A percentile compares a stretch with the other conserved stretches of the same genome.
phyloP scores from a whole-genome alignment of 2,797 vertebrate species.

The Clarias pachynema region DNA sequence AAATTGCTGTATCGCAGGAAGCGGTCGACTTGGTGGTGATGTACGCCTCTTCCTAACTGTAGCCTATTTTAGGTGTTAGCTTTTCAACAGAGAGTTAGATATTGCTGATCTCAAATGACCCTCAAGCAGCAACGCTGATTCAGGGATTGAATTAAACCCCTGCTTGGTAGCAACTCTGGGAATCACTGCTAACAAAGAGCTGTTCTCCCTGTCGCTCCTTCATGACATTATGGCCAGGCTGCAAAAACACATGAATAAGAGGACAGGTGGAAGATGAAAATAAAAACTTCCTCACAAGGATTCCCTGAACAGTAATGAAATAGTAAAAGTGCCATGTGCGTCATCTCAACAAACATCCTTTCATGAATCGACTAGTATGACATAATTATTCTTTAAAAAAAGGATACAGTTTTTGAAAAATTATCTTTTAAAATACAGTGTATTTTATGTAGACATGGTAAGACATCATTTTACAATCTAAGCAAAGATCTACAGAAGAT shows the following conservation, averaged over 20 bases:
- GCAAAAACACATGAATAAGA: not conserved
- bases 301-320: constrained; percentile 62
- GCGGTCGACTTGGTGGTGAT: constrained; percentile 31
- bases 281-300: not conserved
- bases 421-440: not conserved
- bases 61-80: constrained; percentile 46
- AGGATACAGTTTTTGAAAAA: not conserved
- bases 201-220: constrained; percentile 9
- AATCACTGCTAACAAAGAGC: constrained; percentile 40
- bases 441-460: not conserved
- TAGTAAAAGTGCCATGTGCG: not conserved
- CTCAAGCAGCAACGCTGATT: constrained; percentile 42
- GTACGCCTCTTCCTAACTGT: constrained; percentile 20
- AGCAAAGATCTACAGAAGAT: not conserved
- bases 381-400: not conserved
- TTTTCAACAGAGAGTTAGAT: constrained; percentile 46
- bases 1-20: constrained; percentile 52
- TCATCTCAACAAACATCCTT: not conserved
- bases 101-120: constrained; percentile 46
- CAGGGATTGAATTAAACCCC: constrained; percentile 40
- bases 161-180: constrained; percentile 12
- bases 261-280: not conserved
- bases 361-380: not conserved
- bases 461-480: too few species aligned
- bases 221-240: not conserved